phyloP scores from a whole-genome alignment of 2,888 invertebrate species.

The Protodeltote pygarga region DNA sequence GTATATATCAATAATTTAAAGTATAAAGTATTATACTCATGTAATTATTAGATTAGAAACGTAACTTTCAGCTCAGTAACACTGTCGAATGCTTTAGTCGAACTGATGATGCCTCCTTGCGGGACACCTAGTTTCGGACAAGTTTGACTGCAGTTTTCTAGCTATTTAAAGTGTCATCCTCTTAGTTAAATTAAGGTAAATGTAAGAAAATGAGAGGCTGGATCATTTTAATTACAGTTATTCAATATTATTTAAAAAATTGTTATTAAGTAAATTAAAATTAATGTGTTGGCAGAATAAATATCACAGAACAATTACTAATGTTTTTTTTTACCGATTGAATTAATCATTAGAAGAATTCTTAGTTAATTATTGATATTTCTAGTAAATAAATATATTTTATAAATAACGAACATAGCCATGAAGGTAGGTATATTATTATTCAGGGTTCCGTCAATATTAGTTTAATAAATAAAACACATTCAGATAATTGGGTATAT shows the following conservation, averaged over 20 bases:
- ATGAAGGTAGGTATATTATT: no score
- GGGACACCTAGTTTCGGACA: not conserved
- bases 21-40: constrained; percentile 6
- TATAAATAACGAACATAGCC: no score
- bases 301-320: not conserved
- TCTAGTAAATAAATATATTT: no score
- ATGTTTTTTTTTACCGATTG: not conserved
- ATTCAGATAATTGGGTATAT: constrained; percentile 60
- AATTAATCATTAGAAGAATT: not conserved
- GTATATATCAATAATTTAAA: constrained; percentile 7
- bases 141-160: not conserved
- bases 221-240: constrained; percentile 25
- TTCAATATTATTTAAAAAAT: constrained; percentile 8
- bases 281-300: constrained; percentile 8
- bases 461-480: constrained; percentile 39
- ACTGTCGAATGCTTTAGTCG: constrained; percentile 14
- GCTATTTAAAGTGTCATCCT: constrained; percentile 3
- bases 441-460: constrained; percentile 3
- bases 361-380: no score
- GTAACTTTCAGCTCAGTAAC: constrained; percentile 1
- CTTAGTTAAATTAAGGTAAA: constrained; percentile 4
- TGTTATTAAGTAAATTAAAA: constrained; percentile 8
- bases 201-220: constrained; percentile 25
- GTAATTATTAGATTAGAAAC: constrained; percentile 1
- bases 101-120: constrained; percentile 6